Conservation (phyloP, 2,888 invertebrate species). For the Punctoribates punctum region DNA sequence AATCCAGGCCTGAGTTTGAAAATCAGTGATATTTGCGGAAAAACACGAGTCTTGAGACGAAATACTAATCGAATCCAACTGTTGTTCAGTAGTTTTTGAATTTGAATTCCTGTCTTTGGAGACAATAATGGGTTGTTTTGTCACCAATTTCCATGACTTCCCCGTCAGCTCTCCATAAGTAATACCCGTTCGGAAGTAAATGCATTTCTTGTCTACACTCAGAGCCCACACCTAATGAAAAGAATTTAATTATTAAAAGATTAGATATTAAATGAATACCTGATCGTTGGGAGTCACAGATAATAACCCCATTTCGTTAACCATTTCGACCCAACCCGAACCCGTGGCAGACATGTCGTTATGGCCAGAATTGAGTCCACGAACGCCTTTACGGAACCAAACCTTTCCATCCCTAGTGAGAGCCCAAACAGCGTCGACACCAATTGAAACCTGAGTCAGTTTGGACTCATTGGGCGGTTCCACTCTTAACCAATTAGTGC, state of each 20-base stretch:
- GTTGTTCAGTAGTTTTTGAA: not conserved
- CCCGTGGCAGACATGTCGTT: slow-evolving; percentile 74
- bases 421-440: slow-evolving; percentile 73
- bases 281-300: slow-evolving; percentile 85
- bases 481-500: slow-evolving; percentile 66
- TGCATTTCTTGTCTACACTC: slow-evolving; percentile 49
- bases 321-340: slow-evolving; percentile 83
- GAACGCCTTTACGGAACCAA: slow-evolving; percentile 74
- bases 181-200: slow-evolving; percentile 51
- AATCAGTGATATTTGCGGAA: not conserved
- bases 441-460: slow-evolving; percentile 73
- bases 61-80: not conserved
- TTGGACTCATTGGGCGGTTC: slow-evolving; percentile 70
- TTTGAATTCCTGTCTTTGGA: not conserved
- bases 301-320: slow-evolving; percentile 74
- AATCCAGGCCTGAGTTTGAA: slow-evolving; percentile 3
- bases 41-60: slow-evolving; percentile 25
- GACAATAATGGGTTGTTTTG: not conserved
- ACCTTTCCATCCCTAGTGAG: slow-evolving; percentile 70
- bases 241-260: slow-evolving; percentile 12
- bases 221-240: slow-evolving; percentile 51
- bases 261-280: slow-evolving; percentile 53
- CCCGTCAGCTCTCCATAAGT: slow-evolving; percentile 62
- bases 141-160: slow-evolving; percentile 68
- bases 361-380: slow-evolving; percentile 59